phyloP scores from a whole-genome alignment of 2,113 vertebrate genomes.

The Amblyornis subalaris region DNA sequence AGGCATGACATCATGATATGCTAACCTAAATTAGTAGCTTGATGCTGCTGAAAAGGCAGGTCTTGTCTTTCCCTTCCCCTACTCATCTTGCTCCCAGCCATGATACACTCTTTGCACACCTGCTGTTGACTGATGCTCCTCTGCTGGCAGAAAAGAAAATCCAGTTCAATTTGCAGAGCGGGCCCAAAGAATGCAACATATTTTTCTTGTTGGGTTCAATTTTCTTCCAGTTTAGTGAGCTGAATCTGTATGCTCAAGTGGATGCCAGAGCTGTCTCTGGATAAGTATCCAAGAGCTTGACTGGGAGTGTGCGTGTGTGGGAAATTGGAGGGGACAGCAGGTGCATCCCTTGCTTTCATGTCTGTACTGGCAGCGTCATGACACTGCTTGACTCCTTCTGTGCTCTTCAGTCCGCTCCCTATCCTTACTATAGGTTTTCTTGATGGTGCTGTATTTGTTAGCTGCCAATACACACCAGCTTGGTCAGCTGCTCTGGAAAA shows the following conservation, averaged over 20 bases:
- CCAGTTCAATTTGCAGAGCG: background rate
- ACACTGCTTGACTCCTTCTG: background rate
- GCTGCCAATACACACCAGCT: background rate
- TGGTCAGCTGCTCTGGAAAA: background rate
- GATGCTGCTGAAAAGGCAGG: background rate
- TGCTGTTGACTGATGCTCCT: background rate
- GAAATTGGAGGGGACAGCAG: background rate
- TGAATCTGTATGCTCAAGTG: background rate
- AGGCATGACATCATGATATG: background rate
- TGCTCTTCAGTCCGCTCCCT: background rate
- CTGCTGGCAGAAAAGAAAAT: background rate
- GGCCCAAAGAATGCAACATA: background rate
- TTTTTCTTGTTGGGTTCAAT: background rate
- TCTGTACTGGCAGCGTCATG: background rate
- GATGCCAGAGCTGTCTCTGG: background rate
- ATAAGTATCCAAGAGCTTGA: background rate
- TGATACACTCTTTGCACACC: background rate
- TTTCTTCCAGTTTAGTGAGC: background rate
- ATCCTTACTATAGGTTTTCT: background rate
- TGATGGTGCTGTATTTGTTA: background rate
- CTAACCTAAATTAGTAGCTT: background rate
- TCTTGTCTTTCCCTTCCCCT: background rate
- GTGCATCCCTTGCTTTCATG: background rate
- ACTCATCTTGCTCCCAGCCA: background rate
- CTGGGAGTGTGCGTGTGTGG: accelerated